Evolutionary conservation across 2,888 invertebrate species (phyloP), one percentile per base, ranked within the genome.

Genomic region (Lacanobia oleracea): DNA sequence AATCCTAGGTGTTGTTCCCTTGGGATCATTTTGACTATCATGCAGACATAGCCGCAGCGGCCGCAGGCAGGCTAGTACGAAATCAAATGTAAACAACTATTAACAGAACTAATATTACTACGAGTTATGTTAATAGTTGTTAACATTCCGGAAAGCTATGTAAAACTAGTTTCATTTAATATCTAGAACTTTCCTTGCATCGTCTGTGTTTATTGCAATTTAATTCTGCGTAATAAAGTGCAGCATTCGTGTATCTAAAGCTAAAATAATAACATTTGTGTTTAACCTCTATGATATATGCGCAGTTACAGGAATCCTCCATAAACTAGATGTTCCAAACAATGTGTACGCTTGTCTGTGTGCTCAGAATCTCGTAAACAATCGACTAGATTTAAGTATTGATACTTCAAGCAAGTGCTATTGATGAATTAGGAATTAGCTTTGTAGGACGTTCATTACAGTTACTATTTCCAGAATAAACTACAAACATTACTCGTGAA

Each of bases 191-290:
- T 21, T 9, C 27, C 16, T 23, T 50, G 43, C 50, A 45, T 18
- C 23, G 45, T 45, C 16, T 9, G 16, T 21, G 16, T 77, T 53
- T 59, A 77, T 51, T 74, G 77, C 68, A 59, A 67, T 74, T 76
- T 67, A 77, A 74, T 76, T 45, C n/a, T 18, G 45, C n/a, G 21
- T 45, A 18, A 51, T 76, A 77, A 57, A 76, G 37, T 73, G 67
- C 45, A 16, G 16, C 18, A 40, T 48, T 73, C 21, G 37, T 62
- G 43, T 18, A n/a, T 73, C 50, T 67, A 73, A 51, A 27, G 37
- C 50, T 59, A 21, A 21, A 57, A 45, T 51, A 51, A 67, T 51
- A 76, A 57, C 23, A 40, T 77, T 57, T n/a, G 48, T 37, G 67
- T 57, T 21, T 43, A 23, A n/a, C 37, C n/a, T 37, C 14, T 40